These are phyloP conservation scores for Hirudinaria manillensis DNA, from an alignment of 2,888 invertebrate genomes.

Conservation along the genomic window DNA sequence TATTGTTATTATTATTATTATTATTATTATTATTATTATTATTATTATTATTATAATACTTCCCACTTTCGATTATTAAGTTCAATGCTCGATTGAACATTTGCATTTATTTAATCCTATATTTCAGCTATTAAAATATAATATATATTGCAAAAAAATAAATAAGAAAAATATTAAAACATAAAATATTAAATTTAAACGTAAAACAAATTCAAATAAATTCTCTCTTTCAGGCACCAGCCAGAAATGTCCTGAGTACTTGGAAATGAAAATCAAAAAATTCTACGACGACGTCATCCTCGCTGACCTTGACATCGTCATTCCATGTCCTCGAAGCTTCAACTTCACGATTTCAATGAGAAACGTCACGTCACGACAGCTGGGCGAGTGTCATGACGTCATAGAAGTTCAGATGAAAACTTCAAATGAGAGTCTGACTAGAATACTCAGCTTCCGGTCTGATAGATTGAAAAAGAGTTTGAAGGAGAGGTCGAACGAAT, in stretches of 20 bases:
- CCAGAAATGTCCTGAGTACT: neutral
- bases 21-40: slow-evolving; percentile 1
- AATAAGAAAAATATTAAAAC: too few relatives aligned
- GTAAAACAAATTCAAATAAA: too few relatives aligned
- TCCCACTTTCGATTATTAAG: neutral
- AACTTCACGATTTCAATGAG: neutral
- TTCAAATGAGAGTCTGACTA: neutral
- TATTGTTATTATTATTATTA: neutral
- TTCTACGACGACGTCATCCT: neutral
- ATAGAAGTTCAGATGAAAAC: neutral
- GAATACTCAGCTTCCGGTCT: neutral
- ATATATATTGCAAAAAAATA: too few relatives aligned
- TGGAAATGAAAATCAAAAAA: neutral
- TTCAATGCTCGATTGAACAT: neutral
- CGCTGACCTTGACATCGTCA: neutral
- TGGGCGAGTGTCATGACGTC: neutral
- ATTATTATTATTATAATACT: neutral
- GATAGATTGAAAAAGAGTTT: too few relatives aligned
- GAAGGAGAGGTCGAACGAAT: too few relatives aligned
- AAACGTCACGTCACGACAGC: neutral
- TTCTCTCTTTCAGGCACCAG: neutral
- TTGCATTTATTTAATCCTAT: too few relatives aligned
- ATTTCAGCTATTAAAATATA: too few relatives aligned
- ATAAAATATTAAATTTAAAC: too few relatives aligned
- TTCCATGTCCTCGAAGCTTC: slow-evolving; percentile 3